phyloP scores from a whole-genome alignment of 37 sponge, comb jelly and placozoan species.

The Mnemiopsis leidyi region DNA sequence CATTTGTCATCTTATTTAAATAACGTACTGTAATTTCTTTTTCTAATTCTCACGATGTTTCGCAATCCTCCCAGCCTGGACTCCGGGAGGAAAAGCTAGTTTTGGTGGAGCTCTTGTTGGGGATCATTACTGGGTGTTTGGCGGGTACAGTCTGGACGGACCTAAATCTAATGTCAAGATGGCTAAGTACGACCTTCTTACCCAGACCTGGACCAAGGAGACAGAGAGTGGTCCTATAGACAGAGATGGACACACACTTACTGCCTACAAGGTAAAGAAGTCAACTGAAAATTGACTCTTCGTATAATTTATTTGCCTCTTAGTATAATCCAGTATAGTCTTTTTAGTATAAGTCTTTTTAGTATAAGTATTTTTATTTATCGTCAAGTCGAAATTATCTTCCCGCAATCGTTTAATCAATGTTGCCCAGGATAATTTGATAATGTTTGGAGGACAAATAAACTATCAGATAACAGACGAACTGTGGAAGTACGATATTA shows the following conservation, averaged over 20 bases:
- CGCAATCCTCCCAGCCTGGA: not conserved
- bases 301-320: too few species aligned
- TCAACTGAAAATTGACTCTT: too few species aligned
- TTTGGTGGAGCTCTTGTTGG: slow-evolving; percentile 58
- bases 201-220: not conserved
- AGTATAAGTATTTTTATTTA: too few species aligned
- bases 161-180: not conserved
- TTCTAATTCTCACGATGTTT: too few species aligned
- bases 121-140: slow-evolving; percentile 51
- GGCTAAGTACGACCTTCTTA: slow-evolving; percentile 14
- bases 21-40: too few species aligned
- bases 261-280: slow-evolving; percentile 39
- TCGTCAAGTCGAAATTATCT: too few species aligned
- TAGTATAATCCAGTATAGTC: too few species aligned
- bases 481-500: slow-evolving; percentile 32
- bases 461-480: slow-evolving; percentile 49
- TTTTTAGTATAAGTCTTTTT: not conserved
- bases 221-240: slow-evolving; percentile 30
- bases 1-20: too few species aligned
- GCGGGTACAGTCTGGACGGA: not conserved
- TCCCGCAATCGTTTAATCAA: too few species aligned
- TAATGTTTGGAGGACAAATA: slow-evolving; percentile 49
- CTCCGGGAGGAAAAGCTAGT: slow-evolving; percentile 32
- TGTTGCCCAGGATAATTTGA: not conserved
- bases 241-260: slow-evolving; percentile 36